Conservation (phyloP, 2,797 vertebrate genomes). For the Parauchenoglanis punctatus region DNA sequence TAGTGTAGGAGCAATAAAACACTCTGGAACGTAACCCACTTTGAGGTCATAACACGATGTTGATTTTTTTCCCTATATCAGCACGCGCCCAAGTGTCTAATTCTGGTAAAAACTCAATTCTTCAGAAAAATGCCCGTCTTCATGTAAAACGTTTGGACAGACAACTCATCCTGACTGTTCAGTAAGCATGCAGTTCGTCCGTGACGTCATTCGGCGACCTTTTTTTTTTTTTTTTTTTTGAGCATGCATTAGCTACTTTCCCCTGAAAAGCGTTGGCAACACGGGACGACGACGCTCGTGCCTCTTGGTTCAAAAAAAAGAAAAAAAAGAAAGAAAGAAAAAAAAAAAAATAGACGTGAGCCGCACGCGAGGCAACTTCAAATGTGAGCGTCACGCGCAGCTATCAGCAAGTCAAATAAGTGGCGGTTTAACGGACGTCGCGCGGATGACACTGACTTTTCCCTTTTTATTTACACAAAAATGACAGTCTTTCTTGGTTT, state of each 20-base stretch:
- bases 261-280: not conserved
- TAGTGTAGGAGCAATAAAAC: not conserved
- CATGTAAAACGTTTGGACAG: not conserved
- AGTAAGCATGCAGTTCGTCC: no score
- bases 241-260: not conserved
- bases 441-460: not conserved
- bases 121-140: not conserved
- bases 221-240: not conserved
- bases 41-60: not conserved
- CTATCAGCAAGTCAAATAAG: constrained; percentile 30
- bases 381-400: constrained; percentile 9
- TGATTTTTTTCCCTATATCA: not conserved
- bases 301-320: not conserved
- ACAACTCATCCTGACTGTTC: not conserved
- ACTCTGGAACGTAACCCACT: not conserved
- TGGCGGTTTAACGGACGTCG: constrained; percentile 20
- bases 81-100: not conserved
- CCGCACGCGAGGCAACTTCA: not conserved
- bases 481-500: not conserved
- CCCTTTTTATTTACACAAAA: not conserved
- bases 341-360: no score
- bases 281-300: not conserved
- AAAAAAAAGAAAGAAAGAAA: not conserved
- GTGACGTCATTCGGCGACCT: not conserved
- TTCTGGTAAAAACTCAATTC: not conserved